Evolutionary conservation across 2,888 invertebrate species (phyloP), one percentile per base, ranked within the genome.

Genomic region (Rotaria socialis): DNA sequence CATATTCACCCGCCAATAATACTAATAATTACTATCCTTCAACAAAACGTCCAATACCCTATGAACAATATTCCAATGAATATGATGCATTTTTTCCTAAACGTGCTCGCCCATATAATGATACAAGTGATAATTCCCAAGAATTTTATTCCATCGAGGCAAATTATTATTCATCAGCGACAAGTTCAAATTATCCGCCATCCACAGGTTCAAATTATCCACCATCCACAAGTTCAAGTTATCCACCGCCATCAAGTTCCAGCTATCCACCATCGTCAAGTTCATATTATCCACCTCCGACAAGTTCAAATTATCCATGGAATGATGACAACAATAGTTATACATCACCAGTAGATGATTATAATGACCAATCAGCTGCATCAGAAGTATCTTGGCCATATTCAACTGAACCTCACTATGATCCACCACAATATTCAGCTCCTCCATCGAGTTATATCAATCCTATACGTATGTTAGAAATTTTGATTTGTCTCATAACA

Each of bases 11-110:
- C 1, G 50, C 5, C 11, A 47, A 52, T 52, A 55, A 55, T 55
- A 55, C 7, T 55, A 55, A 55, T 22, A 22, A 55, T 55, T 55
- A 55, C 4, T 55, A 19, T 55, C 4, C 55, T 8, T 1, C 55
- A 55, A 55, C 55, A 22, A 55, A 55, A 55, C 55, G 55, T 55
- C 10, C 55, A 55, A 22, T 22, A 55, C 55, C 58, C 58, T 52
- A 86, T 58, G 50, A 35, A 52, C 1, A 86, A 84, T 52, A 47
- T 84, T 16, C 47, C 55, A 67, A 43, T 35, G 10, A 67, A 85
- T 24, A 52, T 85, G 35, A 85, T 74, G 27, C 14, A 43, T 24
- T 43, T 74, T 75, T 75, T 86, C 47, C 85, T 85, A 43, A 86
- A 86, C 47, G 85, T 47, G 80, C 22, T 74, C 27, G 75, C 19